Conservation (phyloP, 2,888 invertebrate genomes). For the Mesodorylaimus sp. region DNA sequence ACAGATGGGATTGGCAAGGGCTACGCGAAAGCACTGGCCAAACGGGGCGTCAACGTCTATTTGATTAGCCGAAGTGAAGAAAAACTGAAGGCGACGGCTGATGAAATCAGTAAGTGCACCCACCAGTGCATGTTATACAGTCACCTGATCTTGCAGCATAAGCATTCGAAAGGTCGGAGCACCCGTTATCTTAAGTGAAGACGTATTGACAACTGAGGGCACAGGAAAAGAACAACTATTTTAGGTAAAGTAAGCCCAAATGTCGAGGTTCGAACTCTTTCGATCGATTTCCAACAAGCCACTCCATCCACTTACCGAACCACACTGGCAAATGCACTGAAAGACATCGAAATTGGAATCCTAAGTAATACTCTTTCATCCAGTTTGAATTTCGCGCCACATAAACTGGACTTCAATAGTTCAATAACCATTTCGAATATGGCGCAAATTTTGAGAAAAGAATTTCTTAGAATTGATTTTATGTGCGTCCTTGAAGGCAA, state of each 20-base stretch:
- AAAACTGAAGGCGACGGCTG: conserved; percentile 22
- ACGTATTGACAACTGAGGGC: too few species aligned
- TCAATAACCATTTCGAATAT: too few species aligned
- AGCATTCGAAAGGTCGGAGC: too few species aligned
- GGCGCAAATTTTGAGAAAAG: too few species aligned
- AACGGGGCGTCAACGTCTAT: conserved; percentile 17
- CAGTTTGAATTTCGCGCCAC: too few species aligned
- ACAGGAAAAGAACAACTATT: too few species aligned
- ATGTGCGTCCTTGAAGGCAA: too few species aligned
- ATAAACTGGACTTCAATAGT: too few species aligned
- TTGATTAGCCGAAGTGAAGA: conserved; percentile 23
- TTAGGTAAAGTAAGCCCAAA: conserved; percentile 1
- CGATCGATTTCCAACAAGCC: conserved; percentile 21
- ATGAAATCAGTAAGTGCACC: conserved; percentile 18
- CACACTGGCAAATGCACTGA: conserved; percentile 17
- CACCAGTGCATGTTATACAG: neutral
- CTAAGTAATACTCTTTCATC: too few species aligned
- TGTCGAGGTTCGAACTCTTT: conserved; percentile 19
- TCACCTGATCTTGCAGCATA: too few species aligned
- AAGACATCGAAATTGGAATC: conserved; percentile 20
- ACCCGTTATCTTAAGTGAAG: too few species aligned
- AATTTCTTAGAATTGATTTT: too few species aligned
- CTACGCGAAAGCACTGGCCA: conserved; percentile 24
- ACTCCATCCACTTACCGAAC: conserved; percentile 14
- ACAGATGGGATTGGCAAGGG: conserved; percentile 29